Base-by-base conservation (phyloP, 2,113 vertebrate genomes). In the mouse (Mus musculus) region DNA sequence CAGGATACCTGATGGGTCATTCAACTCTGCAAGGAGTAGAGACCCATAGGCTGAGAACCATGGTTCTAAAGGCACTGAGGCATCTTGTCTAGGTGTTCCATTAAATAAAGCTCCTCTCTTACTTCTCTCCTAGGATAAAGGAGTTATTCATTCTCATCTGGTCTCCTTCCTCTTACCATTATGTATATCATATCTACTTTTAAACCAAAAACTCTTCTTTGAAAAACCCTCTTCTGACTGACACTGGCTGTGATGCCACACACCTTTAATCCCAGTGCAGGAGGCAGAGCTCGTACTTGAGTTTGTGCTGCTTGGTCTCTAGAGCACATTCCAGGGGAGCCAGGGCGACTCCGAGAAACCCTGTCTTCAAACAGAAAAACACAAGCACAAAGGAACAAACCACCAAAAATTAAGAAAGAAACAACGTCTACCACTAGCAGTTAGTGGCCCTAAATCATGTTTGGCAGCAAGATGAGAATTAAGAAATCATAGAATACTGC, bases 401-500 rank as follows among this genome's bases (percentile, higher is more conserved):
- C 20, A 39, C 13, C 36, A 1, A 54, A n/a, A 77, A 12, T 69
- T 36, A 46, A 49, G 49, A 49, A 49, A 49, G 49, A 49, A 49
- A 49, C 49, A 49, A 49, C 5, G 49, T 80, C 63, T 24, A 93
- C 59, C 5, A 77, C 52, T 49, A 73, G 39, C 36, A 77, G 30
- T 11, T 82, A 54, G 2, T 54, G 10, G 5, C 30, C 71, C 78
- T 76, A 54, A 85, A 36, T 93, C 39, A 22, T 65, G 87, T 90
- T 85, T 91, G 1, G 87, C 63, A 67, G 65, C 52, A 89, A 88
- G 49, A 22, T 89, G 28, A 16, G 17, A 56, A 89, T 78, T 95
- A 92, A 85, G 91, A 91, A 75, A 52, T 90, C 89, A n/a, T 90
- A 76, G 95, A 86, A n/a, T 16, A 90, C 49, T 80, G 59, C 36